Percentiles rank a stretch among this genome's conserved stretches.
Evolutionary conservation across 2,888 invertebrate species (phyloP).

Genomic region (Linhomoeus sp.): DNA sequence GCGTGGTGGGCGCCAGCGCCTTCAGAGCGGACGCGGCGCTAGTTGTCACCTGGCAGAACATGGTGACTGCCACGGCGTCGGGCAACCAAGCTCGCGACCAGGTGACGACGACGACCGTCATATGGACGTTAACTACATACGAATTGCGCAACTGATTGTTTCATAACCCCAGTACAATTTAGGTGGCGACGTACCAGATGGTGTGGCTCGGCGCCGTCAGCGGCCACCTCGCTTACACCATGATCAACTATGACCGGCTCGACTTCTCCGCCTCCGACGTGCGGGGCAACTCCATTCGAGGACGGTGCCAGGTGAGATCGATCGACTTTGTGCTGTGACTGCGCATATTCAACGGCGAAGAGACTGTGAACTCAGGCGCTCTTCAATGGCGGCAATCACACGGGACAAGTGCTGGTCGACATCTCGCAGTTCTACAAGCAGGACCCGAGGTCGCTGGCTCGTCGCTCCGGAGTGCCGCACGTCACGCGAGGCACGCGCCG

Average conservation of each 20-base stretch:
- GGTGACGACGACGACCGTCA: too few species aligned
- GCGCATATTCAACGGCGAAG: too few species aligned
- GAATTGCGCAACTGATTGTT: too few species aligned
- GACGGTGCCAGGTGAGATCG: constrained; percentile 14
- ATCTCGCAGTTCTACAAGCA: constrained; percentile 22
- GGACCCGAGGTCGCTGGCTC: constrained; percentile 21
- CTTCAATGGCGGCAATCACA: constrained; percentile 27
- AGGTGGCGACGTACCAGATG: neutral
- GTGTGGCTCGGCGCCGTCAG: neutral
- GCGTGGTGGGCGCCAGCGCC: constrained; percentile 64
- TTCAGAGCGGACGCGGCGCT: constrained; percentile 75
- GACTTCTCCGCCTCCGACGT: constrained; percentile 55
- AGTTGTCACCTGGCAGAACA: constrained; percentile 85
- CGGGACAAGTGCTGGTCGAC: constrained; percentile 23
- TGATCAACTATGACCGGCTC: constrained; percentile 31
- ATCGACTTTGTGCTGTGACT: neutral
- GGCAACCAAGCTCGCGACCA: neutral
- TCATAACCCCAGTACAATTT: neutral
- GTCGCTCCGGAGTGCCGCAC: constrained; percentile 25
- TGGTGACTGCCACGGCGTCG: constrained; percentile 43
- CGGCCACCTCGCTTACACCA: neutral
- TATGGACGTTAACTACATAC: too few species aligned
- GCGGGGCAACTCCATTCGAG: constrained; percentile 19
- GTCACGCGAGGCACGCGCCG: constrained; percentile 41
- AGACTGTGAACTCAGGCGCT: constrained; percentile 17